Conservation (phyloP, 1,140 invertebrate species). For the Zaprionus inermis region DNA sequence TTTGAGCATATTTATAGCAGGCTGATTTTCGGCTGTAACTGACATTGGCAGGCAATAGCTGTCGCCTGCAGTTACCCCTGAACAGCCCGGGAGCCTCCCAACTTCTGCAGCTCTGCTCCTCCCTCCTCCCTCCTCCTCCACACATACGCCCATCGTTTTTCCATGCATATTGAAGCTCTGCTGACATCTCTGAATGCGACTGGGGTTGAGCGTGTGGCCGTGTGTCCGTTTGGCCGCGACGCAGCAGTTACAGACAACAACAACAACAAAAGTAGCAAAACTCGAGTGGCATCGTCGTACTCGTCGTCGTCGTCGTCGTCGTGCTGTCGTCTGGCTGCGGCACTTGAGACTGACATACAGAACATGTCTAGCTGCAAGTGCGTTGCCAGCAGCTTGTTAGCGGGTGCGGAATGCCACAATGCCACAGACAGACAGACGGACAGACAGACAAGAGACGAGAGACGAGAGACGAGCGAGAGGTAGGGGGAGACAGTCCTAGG, state of each 20-base stretch:
- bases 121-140: not conserved
- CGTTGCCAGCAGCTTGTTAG: slow-evolving; percentile 57
- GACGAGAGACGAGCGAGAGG: too few species aligned
- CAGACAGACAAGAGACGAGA: not conserved
- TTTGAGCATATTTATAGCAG: slow-evolving; percentile 15
- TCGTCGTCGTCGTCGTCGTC: not conserved
- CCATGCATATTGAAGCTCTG: slow-evolving; percentile 31
- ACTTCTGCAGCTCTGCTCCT: not conserved
- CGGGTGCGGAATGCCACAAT: slow-evolving; percentile 17
- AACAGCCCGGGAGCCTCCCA: too few species aligned
- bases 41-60: slow-evolving; percentile 37
- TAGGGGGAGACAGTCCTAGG: not conserved
- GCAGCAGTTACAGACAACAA: slow-evolving; percentile 22
- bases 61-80: slow-evolving; percentile 20
- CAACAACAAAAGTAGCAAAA: slow-evolving; percentile 34
- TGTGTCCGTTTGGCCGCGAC: slow-evolving; percentile 3
- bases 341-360: slow-evolving; percentile 75
- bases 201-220: not conserved
- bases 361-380: slow-evolving; percentile 69
- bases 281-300: slow-evolving; percentile 38
- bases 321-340: slow-evolving; percentile 62
- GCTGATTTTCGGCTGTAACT: slow-evolving; percentile 19
- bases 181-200: slow-evolving; percentile 17
- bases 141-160: slow-evolving; percentile 9
- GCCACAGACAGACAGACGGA: slow-evolving; percentile 19